A percentile compares a stretch with the other conserved stretches of the same genome.
Evolutionary conservation across 2,113 vertebrate species (phyloP).

Genomic region (Theristicus caerulescens): DNA sequence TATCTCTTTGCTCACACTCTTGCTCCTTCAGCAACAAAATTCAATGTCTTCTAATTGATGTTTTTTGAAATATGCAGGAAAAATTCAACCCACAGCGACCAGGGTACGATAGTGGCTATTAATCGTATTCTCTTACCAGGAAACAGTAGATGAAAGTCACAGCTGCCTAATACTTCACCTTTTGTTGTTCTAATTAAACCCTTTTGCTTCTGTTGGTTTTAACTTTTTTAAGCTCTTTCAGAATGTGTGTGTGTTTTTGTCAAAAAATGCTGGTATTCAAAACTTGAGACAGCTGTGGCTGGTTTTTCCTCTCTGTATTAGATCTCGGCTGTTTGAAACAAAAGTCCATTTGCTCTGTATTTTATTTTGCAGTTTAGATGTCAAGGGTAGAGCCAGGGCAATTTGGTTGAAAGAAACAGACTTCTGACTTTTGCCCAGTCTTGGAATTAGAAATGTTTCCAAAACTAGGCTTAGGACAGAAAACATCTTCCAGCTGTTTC

Average conservation of each 20-base stretch:
- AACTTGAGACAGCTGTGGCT: not conserved
- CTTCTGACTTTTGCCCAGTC: not conserved
- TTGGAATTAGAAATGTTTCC: not conserved
- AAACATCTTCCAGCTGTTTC: not conserved
- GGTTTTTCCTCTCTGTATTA: not conserved
- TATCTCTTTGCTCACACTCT: not conserved
- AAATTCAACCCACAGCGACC: not conserved
- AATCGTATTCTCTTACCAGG: not conserved
- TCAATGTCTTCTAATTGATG: not conserved
- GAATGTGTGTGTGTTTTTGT: not conserved
- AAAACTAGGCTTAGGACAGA: not conserved
- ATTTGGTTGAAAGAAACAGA: not conserved
- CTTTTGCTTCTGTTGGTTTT: not conserved
- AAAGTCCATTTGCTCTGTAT: not conserved
- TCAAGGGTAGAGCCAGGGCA: not conserved
- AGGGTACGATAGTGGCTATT: not conserved
- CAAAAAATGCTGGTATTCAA: not conserved
- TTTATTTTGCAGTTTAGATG: not conserved
- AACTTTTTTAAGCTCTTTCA: conserved; percentile 1
- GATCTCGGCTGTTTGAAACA: not conserved
- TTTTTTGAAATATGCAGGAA: not conserved
- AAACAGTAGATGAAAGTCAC: not conserved
- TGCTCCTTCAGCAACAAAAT: not conserved
- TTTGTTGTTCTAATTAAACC: not conserved
- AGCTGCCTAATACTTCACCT: not conserved